These are phyloP conservation scores for Macaca nemestrina DNA, from an alignment of 2,113 vertebrate genomes.

Conservation along the genomic window DNA sequence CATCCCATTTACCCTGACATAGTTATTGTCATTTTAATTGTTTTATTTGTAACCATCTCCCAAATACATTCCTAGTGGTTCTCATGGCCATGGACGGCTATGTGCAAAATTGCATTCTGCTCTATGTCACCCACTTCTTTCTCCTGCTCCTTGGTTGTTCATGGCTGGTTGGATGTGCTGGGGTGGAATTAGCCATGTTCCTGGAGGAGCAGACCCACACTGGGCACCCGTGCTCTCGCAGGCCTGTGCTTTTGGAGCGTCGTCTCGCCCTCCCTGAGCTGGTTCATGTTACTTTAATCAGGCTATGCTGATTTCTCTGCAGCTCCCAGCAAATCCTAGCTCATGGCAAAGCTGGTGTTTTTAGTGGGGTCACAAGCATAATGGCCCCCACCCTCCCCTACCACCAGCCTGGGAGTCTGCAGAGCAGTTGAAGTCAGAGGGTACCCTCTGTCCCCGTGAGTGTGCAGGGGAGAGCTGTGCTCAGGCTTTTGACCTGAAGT, in stretches of 20 bases:
- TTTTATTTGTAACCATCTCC: not conserved
- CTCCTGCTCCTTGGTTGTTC: not conserved
- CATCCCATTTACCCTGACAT: not conserved
- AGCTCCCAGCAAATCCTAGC: not conserved
- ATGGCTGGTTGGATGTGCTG: not conserved
- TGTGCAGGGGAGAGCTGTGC: not conserved
- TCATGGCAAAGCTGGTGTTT: not conserved
- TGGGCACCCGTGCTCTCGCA: not conserved
- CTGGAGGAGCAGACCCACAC: not conserved
- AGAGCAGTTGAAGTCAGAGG: not conserved
- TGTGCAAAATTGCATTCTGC: not conserved
- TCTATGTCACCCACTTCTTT: not conserved
- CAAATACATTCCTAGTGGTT: not conserved
- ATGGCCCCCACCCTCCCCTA: accelerated
- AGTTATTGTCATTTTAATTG: not conserved
- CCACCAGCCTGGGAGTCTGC: not conserved
- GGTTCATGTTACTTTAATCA: not conserved
- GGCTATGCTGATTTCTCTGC: not conserved
- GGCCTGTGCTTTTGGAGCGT: not conserved
- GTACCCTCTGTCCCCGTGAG: not conserved
- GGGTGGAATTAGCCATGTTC: not conserved
- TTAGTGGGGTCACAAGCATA: accelerated
- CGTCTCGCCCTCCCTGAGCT: not conserved
- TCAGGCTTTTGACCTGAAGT: not conserved
- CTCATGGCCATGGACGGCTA: accelerated